Evolutionary conservation across 1,140 invertebrate genomes (phyloP), one percentile per base, ranked within the genome.

Genomic region (Trichoplusia ni): DNA sequence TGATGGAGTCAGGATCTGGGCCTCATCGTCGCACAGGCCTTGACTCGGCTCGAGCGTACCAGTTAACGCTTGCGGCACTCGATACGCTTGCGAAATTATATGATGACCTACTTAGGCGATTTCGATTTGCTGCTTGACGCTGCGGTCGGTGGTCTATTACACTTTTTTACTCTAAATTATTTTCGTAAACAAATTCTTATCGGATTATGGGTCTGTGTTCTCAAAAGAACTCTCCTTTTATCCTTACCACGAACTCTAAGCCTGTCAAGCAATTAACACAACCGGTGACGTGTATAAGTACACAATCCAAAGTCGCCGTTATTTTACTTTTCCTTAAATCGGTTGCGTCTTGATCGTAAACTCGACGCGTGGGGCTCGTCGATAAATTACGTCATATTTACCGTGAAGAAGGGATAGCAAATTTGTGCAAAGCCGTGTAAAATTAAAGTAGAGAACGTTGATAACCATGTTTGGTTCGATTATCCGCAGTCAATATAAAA

Each of bases 1-100:
- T 58, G 29, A 21, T 23, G 38, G 16, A 46, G 40, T 44, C 54
- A 42, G 46, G 64, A 58, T 56, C 49, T 47, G 65, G 73, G 68
- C 75, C 75, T 74, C 75, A 64, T 65, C 72, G 68, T 56, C 58
- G 53, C 54, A 42, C 64, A 71, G 82, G 85, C 85, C 86, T 86
- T 90, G 86, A 90, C 82, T 88, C 60, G 82, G 77, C 78, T 79
- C 80, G 58, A 71, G 78, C 81, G 84, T 87, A 89, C 85, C 81
- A 88, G 83, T 86, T 86, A 82, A 86, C 79, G 82, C 81, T 89
- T 86, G 84, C 85, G 81, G 85, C 85, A 86, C 85, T 90, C 88
- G 85, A 87, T 89, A 87, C 81, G 81, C 79, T 90, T 90, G 86
- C 88, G 86, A 90, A 88, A 90, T 89, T 84, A 82, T 87, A 84